Percentiles rank a stretch among this genome's conserved stretches.
phyloP scores from a whole-genome alignment of 2,797 vertebrate genomes.

The Spinus olivaceus region DNA sequence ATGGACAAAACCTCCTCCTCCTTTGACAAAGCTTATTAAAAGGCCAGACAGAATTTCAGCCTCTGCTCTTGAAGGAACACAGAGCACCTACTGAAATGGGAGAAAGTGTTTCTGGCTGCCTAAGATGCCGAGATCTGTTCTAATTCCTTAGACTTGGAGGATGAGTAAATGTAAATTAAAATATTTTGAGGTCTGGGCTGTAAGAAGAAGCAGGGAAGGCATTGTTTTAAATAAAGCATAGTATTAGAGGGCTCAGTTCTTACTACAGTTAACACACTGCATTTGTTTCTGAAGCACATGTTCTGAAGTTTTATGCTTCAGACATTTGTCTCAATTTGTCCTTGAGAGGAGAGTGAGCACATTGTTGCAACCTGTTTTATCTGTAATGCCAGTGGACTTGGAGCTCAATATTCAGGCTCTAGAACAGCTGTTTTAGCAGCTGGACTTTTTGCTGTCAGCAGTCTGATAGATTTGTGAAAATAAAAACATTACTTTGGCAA shows the following conservation, averaged over 20 bases:
- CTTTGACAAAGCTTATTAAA: background rate
- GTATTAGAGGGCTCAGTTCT: background rate
- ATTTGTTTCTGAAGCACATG: background rate
- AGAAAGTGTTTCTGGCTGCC: conserved; percentile 9
- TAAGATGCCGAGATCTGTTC: background rate
- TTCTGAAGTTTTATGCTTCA: background rate
- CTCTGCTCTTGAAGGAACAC: background rate
- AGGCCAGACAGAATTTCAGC: conserved; percentile 17
- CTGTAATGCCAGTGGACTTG: background rate
- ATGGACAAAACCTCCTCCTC: background rate
- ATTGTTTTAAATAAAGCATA: background rate
- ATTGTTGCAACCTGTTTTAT: background rate
- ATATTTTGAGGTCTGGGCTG: background rate
- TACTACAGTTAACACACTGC: background rate
- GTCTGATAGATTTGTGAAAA: background rate
- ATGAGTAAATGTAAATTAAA: background rate
- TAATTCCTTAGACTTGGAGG: background rate
- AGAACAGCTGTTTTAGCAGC: background rate
- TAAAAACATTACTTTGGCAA: background rate
- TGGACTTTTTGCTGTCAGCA: background rate
- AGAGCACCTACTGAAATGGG: background rate
- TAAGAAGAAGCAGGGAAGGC: background rate
- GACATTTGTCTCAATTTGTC: background rate
- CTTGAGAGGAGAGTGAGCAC: background rate
- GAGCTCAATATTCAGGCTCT: background rate